These are phyloP conservation scores for Cotesia glomerata DNA, from an alignment of 1,140 invertebrate species.

Conservation along the genomic window DNA sequence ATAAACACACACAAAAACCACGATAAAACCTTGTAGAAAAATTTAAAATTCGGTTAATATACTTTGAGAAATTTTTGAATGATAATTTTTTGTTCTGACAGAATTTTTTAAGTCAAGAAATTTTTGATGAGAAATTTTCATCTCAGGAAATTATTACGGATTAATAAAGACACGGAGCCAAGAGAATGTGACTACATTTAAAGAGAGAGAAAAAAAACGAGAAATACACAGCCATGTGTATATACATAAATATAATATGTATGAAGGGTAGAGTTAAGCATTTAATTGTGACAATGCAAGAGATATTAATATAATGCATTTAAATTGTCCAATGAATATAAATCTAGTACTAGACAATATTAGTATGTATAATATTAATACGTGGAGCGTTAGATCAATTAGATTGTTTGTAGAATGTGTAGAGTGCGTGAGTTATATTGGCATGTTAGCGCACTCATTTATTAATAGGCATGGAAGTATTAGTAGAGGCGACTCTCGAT, in stretches of 20 bases:
- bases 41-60: too few relatives aligned
- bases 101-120: too few relatives aligned
- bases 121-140: too few relatives aligned
- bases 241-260: not conserved
- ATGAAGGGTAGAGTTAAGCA: not conserved
- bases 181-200: not conserved
- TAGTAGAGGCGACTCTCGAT: not conserved
- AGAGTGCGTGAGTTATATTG: constrained; percentile 2
- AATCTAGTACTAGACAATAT: not conserved
- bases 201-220: not conserved
- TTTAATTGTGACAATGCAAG: not conserved
- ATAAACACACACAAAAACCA: too few relatives aligned
- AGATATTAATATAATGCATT: not conserved
- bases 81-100: too few relatives aligned
- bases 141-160: too few relatives aligned
- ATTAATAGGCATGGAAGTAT: constrained; percentile 4
- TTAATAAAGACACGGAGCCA: too few relatives aligned
- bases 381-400: constrained; percentile 3
- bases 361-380: too few relatives aligned
- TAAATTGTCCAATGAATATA: not conserved
- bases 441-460: constrained; percentile 4
- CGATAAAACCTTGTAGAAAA: too few relatives aligned
- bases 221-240: not conserved
- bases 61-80: too few relatives aligned
- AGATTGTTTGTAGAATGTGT: constrained; percentile 1